Evolutionary conservation across 2,797 vertebrate genomes (phyloP), one percentile per base, ranked within the genome.

Genomic region (Schizothorax lantsangensis): DNA sequence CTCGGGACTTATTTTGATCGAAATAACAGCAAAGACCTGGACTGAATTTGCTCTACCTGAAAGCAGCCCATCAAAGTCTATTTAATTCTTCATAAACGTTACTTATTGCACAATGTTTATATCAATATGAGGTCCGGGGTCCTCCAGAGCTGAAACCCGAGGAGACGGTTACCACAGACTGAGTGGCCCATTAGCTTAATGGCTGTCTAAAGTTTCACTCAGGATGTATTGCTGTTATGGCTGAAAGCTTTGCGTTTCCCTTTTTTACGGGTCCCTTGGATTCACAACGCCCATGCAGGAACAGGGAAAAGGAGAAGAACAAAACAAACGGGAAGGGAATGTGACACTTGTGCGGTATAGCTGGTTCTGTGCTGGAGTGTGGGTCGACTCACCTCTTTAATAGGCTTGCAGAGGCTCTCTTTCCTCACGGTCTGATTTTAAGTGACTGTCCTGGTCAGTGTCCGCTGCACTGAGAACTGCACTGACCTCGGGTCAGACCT

Each of bases 121-220:
- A 94, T 91, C 91, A 93, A 93, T 93, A 95, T 91, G 90, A 88
- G 91, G 90, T 81, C 86, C 69, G 38, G 83, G 84, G 87, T 83
- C 88, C 89, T 90, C 86, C 43, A 85, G 64, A 73, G 88, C 86
- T 89, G 89, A 88, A 91, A 89, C 83, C 81, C 47, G 79, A 88
- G 89, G 84, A 90, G 87, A 88, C 78, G 52, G 82, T 90, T 93
- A 93, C 93, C 90, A 90, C 92, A 91, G 92, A 92, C 92, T 92
- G 93, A 95, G 93, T 93, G 93, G 93, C 92, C 95, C 94, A 96
- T 96, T 96, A 95, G 93, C 94, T 94, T 96, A 96, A 96, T 96
- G 95, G 95, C 88, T 89, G 91, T 95, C 94, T 96, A 94, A 91
- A 91, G 93, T 96, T 96, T 95, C 95, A 94, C 92, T 94, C 91